Conservation (phyloP, 1,140 invertebrate genomes). For the Drosophila teissieri region DNA sequence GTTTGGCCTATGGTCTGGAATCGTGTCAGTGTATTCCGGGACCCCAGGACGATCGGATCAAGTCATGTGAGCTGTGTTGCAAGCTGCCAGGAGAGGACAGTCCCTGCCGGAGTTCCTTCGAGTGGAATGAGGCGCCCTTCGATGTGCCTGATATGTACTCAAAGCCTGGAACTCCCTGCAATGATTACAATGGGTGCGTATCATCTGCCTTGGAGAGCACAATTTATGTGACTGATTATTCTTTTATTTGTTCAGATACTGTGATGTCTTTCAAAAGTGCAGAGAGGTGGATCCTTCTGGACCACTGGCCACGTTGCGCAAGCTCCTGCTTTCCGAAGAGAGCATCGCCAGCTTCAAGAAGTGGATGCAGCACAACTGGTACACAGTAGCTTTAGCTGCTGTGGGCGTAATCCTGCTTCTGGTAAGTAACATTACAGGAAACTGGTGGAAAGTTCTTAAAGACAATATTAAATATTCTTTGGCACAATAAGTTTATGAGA, state of each 20-base stretch:
- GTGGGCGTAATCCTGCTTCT: slow-evolving; percentile 90
- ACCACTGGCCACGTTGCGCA: slow-evolving; percentile 95
- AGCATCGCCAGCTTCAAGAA: slow-evolving; percentile 93
- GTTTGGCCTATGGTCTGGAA: slow-evolving; percentile 95
- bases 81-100: slow-evolving; percentile 93
- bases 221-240: background rate
- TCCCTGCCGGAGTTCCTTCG: slow-evolving; percentile 93
- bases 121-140: slow-evolving; percentile 94
- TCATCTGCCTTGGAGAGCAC: background rate
- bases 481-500: slow-evolving; percentile 68
- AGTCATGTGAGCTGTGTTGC: slow-evolving; percentile 96
- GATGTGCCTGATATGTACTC: slow-evolving; percentile 96
- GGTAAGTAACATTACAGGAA: slow-evolving; percentile 86
- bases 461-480: slow-evolving; percentile 12
- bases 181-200: slow-evolving; percentile 95
- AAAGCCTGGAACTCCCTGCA: slow-evolving; percentile 98
- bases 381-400: slow-evolving; percentile 91
- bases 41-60: slow-evolving; percentile 90
- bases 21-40: slow-evolving; percentile 96
- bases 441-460: too few species aligned
- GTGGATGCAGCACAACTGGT: slow-evolving; percentile 94
- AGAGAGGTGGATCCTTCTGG: slow-evolving; percentile 97
- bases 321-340: slow-evolving; percentile 94
- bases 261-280: slow-evolving; percentile 99
- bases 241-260: slow-evolving; percentile 88